Base-by-base conservation (phyloP, 1,140 invertebrate species). In the Pectinophora gossypiella region DNA sequence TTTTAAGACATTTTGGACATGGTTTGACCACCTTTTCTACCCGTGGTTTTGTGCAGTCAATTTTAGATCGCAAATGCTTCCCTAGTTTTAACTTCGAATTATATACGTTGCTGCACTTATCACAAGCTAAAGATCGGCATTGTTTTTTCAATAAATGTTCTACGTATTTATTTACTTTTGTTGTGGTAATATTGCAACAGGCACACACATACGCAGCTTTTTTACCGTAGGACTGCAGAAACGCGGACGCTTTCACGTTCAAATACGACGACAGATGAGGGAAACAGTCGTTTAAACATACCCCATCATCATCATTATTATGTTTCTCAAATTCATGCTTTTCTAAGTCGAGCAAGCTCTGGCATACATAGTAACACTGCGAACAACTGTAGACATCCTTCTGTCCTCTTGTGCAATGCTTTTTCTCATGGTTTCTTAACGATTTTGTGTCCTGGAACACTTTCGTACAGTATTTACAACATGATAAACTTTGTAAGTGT, bases 401-500 rank as follows among this genome's bases (percentile, higher is more conserved):
- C 20, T 21, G 15, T 15, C 6, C 19, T 19, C 16, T 16, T 10
- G 48, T 36, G 35, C 51, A 21, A 45, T 86, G 83, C 35, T 69
- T 78, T 6, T 47, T 63, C 40, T 75, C 69, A 32, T 86, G 83
- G 12, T 52, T 40, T 5, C 23, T 52, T 2, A 67, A 54, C 0
- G 48, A 42, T 12, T 60, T 16, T 0, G 9, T 6, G 6, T 72
- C 49, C 0, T 44, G 27, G 45, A 74, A 86, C 1, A 64, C 47
- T 19, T 72, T 63, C 0, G 43, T 54, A 45, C 83, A 86, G 19
- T 67, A 66, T 19, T 54, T 60, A 49, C 83, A 84, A 5, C 54
- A 59, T 22, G 52, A 58, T 13, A 76, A 38, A 4, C 19, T 27
- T 0, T 19, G 9, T 4, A 84, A 44, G 54, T 86, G 83, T 0